Base-by-base conservation (phyloP, 2,888 invertebrate genomes). In the Xestia rhomboidea region DNA sequence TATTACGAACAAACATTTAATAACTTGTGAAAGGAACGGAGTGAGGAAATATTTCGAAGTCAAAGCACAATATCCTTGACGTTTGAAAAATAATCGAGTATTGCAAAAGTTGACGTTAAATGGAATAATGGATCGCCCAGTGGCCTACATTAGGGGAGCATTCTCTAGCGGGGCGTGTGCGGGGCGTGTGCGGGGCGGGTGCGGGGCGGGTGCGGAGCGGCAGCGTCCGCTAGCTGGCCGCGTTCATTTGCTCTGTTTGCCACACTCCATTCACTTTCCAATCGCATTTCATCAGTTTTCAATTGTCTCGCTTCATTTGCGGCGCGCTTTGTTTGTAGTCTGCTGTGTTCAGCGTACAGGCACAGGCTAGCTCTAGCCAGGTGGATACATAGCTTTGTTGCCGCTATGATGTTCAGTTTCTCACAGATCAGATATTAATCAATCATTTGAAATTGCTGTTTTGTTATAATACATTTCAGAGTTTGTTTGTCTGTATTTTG, bases 281-380 rank as follows among this genome's bases (percentile, higher is more conserved):
- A 88, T 90, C 85, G 83, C 73, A 87, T 86, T 87, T 87, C 89
- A 91, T 91, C 89, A 89, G 87, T 84, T 89, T 90, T 85, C 91
- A 88, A 89, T 91, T 87, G 87, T 84, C 81, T 83, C 87, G 83
- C 84, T 91, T 89, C 88, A 89, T 91, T 90, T 90, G 84, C 82
- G 83, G 69, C 87, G 71, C 41, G 74, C 77, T 82, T 82, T 88
- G 81, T 88, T 83, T 81, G 71, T 81, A 75, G 73, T 73, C 76
- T 60, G 74, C 34, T 82, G 71, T 80, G 44, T 85, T 84, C 74
- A 80, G 41, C 68, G 66, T 79, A 54, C 51, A 24, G 1, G 54
- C 15, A 49, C 71, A 67, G 67, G 38, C 64, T 34, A 76, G 64
- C 62, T 66, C 0, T 24, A 63, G 24, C 51, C 24, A 51, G 5